Evolutionary conservation across 2,113 vertebrate species (phyloP).

Genomic region (Oenanthe oenanthe): DNA sequence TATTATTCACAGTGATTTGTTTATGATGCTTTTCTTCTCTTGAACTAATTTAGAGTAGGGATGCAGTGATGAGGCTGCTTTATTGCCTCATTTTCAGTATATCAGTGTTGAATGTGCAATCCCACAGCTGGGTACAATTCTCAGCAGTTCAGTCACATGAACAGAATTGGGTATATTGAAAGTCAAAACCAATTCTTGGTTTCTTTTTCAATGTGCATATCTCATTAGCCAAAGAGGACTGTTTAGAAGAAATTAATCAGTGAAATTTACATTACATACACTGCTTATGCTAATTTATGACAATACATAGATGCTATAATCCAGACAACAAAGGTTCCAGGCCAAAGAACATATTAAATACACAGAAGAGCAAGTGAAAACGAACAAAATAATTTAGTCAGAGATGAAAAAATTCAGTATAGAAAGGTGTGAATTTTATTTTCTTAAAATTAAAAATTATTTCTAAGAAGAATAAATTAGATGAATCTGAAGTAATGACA

Average conservation of each 20-base stretch:
- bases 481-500: neutral
- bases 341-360: rapidly evolving
- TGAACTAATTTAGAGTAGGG: neutral
- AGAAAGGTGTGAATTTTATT: neutral
- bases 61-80: neutral
- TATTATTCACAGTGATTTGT: constrained; percentile 1
- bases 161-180: neutral
- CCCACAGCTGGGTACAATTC: neutral
- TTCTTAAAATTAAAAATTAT: neutral
- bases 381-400: neutral
- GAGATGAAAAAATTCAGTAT: neutral
- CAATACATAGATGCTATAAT: neutral
- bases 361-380: neutral
- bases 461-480: neutral
- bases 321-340: neutral
- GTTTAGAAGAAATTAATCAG: neutral
- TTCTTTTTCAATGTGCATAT: neutral
- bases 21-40: neutral
- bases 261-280: neutral
- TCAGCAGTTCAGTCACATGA: neutral
- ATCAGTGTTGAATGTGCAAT: neutral
- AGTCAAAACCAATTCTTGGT: neutral
- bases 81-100: neutral
- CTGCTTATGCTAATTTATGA: neutral
- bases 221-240: neutral